A percentile compares a stretch with the other conserved stretches of the same genome.
These are phyloP conservation scores for Onychostruthus taczanowskii DNA, from an alignment of 2,113 vertebrate species.

Conservation along the genomic window DNA sequence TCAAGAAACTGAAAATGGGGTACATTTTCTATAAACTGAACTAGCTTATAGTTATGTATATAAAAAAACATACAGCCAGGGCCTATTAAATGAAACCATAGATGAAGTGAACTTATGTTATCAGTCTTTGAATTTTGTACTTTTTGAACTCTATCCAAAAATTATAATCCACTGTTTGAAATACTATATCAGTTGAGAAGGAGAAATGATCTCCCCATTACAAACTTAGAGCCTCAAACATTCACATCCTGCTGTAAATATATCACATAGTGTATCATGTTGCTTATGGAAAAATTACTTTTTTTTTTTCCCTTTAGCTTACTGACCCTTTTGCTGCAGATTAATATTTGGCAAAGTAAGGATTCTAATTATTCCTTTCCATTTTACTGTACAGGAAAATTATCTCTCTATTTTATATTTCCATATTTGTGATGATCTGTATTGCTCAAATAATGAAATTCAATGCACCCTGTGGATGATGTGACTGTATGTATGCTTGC, in stretches of 20 bases:
- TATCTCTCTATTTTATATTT: background rate
- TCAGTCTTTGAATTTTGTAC: constrained; percentile 52
- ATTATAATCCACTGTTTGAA: constrained; percentile 58
- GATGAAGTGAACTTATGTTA: constrained; percentile 28
- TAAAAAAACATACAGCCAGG: background rate
- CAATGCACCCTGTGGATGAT: background rate
- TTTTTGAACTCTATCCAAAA: constrained; percentile 61
- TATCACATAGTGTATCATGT: background rate
- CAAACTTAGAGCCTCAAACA: background rate
- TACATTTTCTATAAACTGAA: constrained; percentile 20
- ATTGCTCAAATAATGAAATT: background rate
- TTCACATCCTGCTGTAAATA: constrained; percentile 35
- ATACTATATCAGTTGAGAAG: constrained; percentile 39
- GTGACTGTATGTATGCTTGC: background rate
- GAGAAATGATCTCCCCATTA: constrained; percentile 18
- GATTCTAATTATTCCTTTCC: background rate
- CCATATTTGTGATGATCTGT: background rate
- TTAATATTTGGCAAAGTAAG: background rate
- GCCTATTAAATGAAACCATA: constrained; percentile 43
- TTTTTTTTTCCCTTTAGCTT: background rate
- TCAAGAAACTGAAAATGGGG: background rate
- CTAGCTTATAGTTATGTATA: background rate
- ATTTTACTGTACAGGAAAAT: background rate
- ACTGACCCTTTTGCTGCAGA: constrained; percentile 15
- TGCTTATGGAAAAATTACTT: background rate